Evolutionary conservation across 92 coral and sea anemone genomes (phyloP), one percentile per base, ranked within the genome.

Genomic region (Parazoanthus swiftii): DNA sequence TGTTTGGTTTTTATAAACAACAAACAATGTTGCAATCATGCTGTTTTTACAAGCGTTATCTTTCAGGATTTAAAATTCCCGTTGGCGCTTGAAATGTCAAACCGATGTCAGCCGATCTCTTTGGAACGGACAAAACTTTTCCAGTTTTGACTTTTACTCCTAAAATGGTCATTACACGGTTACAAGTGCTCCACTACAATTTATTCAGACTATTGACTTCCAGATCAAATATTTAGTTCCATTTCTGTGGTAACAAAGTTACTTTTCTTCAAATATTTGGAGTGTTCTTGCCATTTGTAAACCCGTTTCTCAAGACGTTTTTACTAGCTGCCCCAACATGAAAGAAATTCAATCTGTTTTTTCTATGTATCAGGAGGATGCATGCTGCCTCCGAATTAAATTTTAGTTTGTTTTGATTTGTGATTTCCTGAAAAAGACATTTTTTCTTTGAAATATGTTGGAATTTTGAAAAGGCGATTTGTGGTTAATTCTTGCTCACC

Each of bases 261-360:
- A 38, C 16, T 43, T 67, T 25, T 83, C 25, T 83, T 44, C 84
- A 43, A 42, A 68, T 82, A 68, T 70, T 83, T 70, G 67, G 20
- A 70, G 51, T 43, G 77, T 21, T 83, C 35, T 70, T 42, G 29
- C 70, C 58, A 11, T 59, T 68, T 39, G 58, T 25, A 21, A 65
- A 63, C 48, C n/a, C 4, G 18, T 35, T 33, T 25, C n/a, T 59
- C 51, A 65, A 81, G n/a, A 48, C 6, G 33, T 48, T 48, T 48
- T 8, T 5, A 8, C 10, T 33, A 46, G 26, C 86, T 6, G n/a
- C 25, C 13, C 18, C 44, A n/a, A 8, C n/a, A 3, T 43, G 65
- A 71, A 84, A 50, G 78, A 43, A 84, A 67, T 39, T 21, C 65
- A 67, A 82, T 66, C 38, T 66, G 3, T 43, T 43, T 65, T 82